These are phyloP conservation scores for Pionites leucogaster DNA, from an alignment of 2,113 vertebrate genomes.

Conservation along the genomic window DNA sequence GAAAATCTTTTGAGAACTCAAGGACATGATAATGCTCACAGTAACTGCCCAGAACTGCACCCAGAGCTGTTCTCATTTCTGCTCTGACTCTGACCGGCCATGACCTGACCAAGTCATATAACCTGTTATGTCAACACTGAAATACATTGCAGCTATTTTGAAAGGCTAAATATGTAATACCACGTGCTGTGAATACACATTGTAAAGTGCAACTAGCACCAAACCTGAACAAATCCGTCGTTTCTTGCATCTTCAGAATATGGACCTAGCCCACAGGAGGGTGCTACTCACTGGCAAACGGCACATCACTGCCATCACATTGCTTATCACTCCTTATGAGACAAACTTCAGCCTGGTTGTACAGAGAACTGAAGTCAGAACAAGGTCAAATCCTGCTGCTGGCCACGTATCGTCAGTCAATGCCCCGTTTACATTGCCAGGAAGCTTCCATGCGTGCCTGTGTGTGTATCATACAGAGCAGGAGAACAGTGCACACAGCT, in stretches of 20 bases:
- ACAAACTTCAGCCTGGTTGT: background rate
- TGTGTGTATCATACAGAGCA: accelerated
- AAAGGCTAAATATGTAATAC: background rate
- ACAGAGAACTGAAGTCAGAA: background rate
- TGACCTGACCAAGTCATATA: background rate
- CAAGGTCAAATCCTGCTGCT: background rate
- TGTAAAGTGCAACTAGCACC: background rate
- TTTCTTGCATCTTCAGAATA: background rate
- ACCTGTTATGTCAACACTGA: background rate
- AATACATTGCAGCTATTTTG: accelerated
- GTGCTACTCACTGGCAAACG: background rate
- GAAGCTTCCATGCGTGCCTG: accelerated
- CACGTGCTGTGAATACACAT: accelerated
- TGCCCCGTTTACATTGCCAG: background rate
- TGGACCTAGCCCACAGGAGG: background rate
- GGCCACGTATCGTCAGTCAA: accelerated
- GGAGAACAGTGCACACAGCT: background rate
- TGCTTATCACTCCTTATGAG: accelerated
- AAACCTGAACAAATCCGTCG: background rate
- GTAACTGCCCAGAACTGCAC: background rate
- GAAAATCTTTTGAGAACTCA: background rate
- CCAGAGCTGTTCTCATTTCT: background rate
- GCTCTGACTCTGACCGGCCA: background rate
- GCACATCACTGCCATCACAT: accelerated
- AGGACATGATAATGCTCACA: background rate